Percentiles rank a stretch among this genome's conserved stretches.
phyloP scores from a whole-genome alignment of 2,113 vertebrate species.

The Silurus meridionalis region DNA sequence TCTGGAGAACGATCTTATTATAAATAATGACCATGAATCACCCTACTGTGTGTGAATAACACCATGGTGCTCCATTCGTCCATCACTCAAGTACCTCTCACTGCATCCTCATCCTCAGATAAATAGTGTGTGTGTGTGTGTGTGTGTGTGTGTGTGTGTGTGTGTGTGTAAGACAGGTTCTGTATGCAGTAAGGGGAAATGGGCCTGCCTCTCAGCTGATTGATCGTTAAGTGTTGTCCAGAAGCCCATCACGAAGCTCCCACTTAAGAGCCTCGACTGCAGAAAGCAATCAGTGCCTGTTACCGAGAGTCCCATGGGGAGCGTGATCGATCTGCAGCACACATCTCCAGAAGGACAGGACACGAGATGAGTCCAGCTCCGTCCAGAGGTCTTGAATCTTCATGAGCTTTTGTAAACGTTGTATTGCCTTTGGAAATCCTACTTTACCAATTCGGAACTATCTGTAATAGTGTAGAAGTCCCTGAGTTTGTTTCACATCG shows the following conservation, averaged over 20 bases:
- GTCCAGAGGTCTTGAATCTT: conserved; percentile 55
- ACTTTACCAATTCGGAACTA: background rate
- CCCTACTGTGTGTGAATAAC: conserved; percentile 62
- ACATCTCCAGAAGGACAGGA: conserved; percentile 70
- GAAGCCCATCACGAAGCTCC: conserved; percentile 72
- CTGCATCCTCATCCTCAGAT: conserved; percentile 55
- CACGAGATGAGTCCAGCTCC: conserved; percentile 57
- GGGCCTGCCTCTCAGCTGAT: conserved; percentile 70
- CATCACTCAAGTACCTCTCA: conserved; percentile 51
- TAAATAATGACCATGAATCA: conserved; percentile 52
- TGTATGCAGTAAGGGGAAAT: conserved; percentile 67
- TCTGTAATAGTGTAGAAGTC: background rate
- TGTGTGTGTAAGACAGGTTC: conserved; percentile 63
- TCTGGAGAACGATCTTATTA: conserved; percentile 23
- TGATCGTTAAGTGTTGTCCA: conserved; percentile 82
- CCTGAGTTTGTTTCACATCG: background rate
- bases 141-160: conserved; percentile 61
- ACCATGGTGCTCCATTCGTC: conserved; percentile 46
- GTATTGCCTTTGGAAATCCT: conserved; percentile 11
- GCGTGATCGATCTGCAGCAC: conserved; percentile 73
- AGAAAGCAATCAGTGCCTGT: conserved; percentile 78
- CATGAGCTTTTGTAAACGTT: conserved; percentile 35
- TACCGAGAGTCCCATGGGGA: conserved; percentile 75
- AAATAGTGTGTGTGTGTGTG: conserved; percentile 61
- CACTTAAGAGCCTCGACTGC: conserved; percentile 75